Evolutionary conservation across 2,888 invertebrate species (phyloP).

Genomic region (Hofmannophila pseudospretella): DNA sequence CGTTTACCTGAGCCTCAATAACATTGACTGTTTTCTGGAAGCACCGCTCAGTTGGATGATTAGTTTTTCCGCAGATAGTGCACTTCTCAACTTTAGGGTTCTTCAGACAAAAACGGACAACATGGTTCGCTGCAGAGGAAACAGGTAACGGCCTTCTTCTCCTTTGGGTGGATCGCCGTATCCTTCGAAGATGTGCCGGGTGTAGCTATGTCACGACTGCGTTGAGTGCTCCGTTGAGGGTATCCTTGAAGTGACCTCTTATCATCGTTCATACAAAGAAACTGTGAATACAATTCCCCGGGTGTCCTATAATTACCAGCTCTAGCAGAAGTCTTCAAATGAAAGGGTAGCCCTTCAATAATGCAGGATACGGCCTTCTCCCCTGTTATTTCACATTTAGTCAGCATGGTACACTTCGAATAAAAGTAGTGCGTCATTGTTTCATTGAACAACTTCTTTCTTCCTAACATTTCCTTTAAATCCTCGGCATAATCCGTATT

Average conservation of each 20-base stretch:
- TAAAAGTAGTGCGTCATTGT: slow-evolving; percentile 29
- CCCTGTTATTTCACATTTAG: slow-evolving; percentile 22
- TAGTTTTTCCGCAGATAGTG: slow-evolving; percentile 5
- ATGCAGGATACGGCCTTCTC: slow-evolving; percentile 20
- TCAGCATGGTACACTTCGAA: slow-evolving; percentile 26
- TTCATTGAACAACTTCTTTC: slow-evolving; percentile 19
- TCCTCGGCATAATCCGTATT: slow-evolving; percentile 20
- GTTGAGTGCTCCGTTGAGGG: slow-evolving; percentile 20
- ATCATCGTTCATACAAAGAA: no score
- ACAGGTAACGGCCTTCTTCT: slow-evolving; percentile 12
- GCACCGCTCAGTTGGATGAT: background rate
- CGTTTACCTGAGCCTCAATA: slow-evolving; percentile 15
- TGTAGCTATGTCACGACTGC: background rate
- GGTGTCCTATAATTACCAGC: slow-evolving; percentile 22
- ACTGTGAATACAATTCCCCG: slow-evolving; percentile 20
- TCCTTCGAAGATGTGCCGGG: background rate
- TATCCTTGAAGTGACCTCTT: no score
- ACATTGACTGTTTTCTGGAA: slow-evolving; percentile 14
- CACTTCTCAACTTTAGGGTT: slow-evolving; percentile 16
- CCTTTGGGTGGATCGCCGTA: background rate
- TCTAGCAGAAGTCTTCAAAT: slow-evolving; percentile 21
- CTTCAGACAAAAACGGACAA: slow-evolving; percentile 15
- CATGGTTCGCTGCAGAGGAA: no score
- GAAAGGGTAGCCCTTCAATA: slow-evolving; percentile 19
- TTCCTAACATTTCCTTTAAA: slow-evolving; percentile 20